Base-by-base conservation (phyloP, 2,113 vertebrate genomes). In the Ameiurus melas region DNA sequence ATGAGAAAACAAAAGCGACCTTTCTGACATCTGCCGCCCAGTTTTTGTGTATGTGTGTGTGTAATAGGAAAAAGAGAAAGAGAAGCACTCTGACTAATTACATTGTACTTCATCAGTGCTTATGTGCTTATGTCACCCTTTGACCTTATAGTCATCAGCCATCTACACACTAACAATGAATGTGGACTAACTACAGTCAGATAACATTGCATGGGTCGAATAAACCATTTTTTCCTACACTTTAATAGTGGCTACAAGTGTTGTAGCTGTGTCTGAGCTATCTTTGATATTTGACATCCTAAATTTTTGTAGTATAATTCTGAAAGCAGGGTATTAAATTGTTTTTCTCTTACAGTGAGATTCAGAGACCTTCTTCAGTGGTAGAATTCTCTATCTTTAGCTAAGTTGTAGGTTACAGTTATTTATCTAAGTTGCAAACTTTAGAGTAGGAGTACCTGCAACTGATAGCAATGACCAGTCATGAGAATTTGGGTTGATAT, bases 11-110 rank as follows among this genome's bases (percentile, higher is more conserved):
- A 97, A 97, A 96, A 94, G 92, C 90, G 88, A 86, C 82, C 55
- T 3, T 88, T 64, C 39, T 27, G 93, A 96, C 97, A 97, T 97
- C 97, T 97, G 96, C 94, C 93, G 92, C 94, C 92, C 93, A 94
- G 90, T 91, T 73, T 92, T 89, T 91, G 91, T 89, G 89, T 36
- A 87, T 89, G 92, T 93, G 93, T 47, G 7, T 75, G 71, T 30
- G 19, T 58, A 58, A 81, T 22, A 81, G 33, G 22, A 75, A 87
- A 90, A 90, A 78, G 85, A 81, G 91, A 70, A 84, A 81, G 66
- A 83, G 75, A 39, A 47, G 58, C 82, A 89, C 84, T 92, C 90
- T 90, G 92, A 91, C 92, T 91, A 91, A 91, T 90, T 87, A 93
- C 89, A 89, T 81, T 51, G 85, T 90, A 89, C 89, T 78, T 66